Percentiles rank a stretch among this genome's conserved stretches.
These are phyloP conservation scores for Eriocheir sinensis DNA, from an alignment of 1,140 invertebrate species.

Conservation along the genomic window DNA sequence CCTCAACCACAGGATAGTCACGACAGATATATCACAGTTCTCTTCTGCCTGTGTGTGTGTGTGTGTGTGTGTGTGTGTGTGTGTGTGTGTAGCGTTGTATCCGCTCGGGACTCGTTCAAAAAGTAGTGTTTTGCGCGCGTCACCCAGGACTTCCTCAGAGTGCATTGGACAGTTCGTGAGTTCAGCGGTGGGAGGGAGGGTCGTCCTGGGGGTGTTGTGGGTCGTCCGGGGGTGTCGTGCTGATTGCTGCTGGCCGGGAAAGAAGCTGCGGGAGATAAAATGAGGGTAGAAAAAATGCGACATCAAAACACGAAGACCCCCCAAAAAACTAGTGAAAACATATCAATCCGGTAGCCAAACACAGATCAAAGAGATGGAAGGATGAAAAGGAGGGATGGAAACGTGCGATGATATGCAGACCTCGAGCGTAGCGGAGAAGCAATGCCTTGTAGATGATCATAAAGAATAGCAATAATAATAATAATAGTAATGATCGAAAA, in stretches of 20 bases:
- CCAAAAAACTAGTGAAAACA: neutral
- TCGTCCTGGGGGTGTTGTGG: neutral
- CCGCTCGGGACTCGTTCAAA: neutral
- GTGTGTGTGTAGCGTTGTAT: no score
- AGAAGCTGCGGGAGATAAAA: neutral
- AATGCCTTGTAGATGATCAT: no score
- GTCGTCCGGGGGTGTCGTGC: neutral
- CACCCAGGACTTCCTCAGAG: neutral
- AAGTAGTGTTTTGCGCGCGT: neutral
- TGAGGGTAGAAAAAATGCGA: neutral
- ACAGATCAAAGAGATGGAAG: neutral
- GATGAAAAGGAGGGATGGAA: no score
- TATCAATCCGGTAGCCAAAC: neutral
- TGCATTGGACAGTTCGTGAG: neutral
- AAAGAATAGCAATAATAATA: no score
- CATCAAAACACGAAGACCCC: neutral
- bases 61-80: no score
- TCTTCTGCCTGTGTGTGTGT: no score
- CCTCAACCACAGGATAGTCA: no score
- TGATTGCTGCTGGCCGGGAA: neutral
- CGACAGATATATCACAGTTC: no score
- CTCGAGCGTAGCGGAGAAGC: no score
- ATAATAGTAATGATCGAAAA: neutral
- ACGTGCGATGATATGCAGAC: no score
- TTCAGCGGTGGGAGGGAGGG: neutral